Base-by-base conservation (phyloP, 2,113 vertebrate species). In the Brachypteracias leptosomus region DNA sequence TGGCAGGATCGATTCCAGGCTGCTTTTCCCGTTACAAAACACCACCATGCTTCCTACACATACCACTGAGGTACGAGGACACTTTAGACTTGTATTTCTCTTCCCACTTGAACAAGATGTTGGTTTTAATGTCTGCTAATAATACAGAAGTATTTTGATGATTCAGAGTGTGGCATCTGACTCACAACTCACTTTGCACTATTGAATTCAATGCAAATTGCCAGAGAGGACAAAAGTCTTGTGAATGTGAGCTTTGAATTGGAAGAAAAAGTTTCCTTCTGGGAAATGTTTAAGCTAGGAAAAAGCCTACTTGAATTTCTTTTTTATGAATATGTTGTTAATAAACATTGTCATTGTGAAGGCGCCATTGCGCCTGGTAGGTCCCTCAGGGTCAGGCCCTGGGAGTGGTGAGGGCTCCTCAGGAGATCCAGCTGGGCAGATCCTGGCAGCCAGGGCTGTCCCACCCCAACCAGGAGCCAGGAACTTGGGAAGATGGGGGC, bases 1-100 rank as follows among this genome's bases (percentile, higher is more conserved):
- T 91, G 84, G 70, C 70, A 94, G 74, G 84, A 95, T 82, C 3
- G 12, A 78, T 95, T 94, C 84, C 70, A 79, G 87, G 61, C 87
- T 93, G 66, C n/a, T 92, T n/a, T 40, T 89, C 89, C 58, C 19
- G 3, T 90, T 89, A 81, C 52, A 92, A 51, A 78, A 70, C 11
- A 9, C 65, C 80, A 35, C 1, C 1, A 44, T 59, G n/a, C 66
- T 95, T 95, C 81, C 87, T 95, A 82, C 70, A 87, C 89, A 75
- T 36, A 20, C 36, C 77, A 47, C 22, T 40, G 44, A 85, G 52
- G 61, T 88, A 89, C 1, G 1, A 63, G 55, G 31, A 76, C 78
- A 77, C 46, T 85, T 94, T 89, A 78, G 85, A 85, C n/a, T 38
- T 76, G 66, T 16, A 40, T 72, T 92, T 36, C 52, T 61, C 62